Percentiles rank a stretch among this genome's conserved stretches.
These are phyloP conservation scores for Arge pagana DNA, from an alignment of 2,888 invertebrate genomes.

Conservation along the genomic window DNA sequence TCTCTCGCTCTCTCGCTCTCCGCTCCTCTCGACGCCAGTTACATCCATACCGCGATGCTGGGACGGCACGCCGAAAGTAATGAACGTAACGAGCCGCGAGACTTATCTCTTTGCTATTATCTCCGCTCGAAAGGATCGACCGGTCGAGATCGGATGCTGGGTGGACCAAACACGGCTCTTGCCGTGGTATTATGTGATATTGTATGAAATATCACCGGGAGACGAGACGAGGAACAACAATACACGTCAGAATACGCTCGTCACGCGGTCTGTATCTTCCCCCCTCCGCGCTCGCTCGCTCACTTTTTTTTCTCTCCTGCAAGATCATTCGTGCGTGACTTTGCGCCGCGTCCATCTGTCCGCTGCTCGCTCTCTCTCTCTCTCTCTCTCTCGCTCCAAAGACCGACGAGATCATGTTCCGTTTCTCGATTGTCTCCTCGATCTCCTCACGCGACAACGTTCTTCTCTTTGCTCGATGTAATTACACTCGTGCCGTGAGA, in stretches of 20 bases:
- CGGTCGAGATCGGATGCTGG: neutral
- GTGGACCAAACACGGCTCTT: neutral
- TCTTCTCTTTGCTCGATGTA: conserved; percentile 4
- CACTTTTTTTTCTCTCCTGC: conserved; percentile 15
- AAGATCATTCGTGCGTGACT: conserved; percentile 35
- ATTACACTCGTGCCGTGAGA: too few relatives aligned
- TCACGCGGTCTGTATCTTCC: conserved; percentile 26
- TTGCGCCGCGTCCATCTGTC: conserved; percentile 8
- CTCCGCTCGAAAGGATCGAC: conserved; percentile 32
- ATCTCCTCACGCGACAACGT: too few relatives aligned
- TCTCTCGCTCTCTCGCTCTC: too few relatives aligned
- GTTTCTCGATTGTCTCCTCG: too few relatives aligned
- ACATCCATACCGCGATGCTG: conserved; percentile 31
- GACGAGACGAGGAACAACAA: conserved; percentile 33
- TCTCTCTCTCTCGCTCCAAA: too few relatives aligned
- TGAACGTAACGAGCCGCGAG: conserved; percentile 40
- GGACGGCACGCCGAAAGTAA: conserved; percentile 15
- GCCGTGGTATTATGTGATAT: conserved; percentile 32
- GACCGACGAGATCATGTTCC: too few relatives aligned
- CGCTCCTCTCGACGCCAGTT: conserved; percentile 34
- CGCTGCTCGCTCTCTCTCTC: conserved; percentile 25
- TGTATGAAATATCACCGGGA: conserved; percentile 29
- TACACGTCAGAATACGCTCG: conserved; percentile 35
- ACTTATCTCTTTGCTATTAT: conserved; percentile 48
- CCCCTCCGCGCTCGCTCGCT: neutral